These are phyloP conservation scores for Lipophrys pholis DNA, from an alignment of 2,113 vertebrate species.

Conservation along the genomic window DNA sequence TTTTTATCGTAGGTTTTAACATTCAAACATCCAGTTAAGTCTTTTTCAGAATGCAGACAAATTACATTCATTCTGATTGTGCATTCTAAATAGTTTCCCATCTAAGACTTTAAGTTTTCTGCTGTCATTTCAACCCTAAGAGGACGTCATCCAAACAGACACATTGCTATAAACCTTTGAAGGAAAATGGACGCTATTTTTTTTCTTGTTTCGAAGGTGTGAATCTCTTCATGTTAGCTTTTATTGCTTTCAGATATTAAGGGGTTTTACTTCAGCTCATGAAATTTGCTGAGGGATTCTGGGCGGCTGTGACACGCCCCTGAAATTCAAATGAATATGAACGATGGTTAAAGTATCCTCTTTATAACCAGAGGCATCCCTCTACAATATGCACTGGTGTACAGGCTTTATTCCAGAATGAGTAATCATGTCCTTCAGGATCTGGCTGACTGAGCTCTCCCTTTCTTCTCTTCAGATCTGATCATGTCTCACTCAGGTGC, in stretches of 20 bases:
- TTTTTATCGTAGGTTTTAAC: too few species aligned
- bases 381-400: not conserved
- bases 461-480: conserved; percentile 54
- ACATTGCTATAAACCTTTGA: not conserved
- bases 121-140: not conserved
- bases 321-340: not conserved
- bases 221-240: too few species aligned
- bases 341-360: not conserved
- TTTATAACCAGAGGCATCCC: not conserved
- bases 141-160: not conserved
- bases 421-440: too few species aligned
- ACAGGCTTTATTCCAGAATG: too few species aligned
- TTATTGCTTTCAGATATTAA: not conserved
- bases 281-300: not conserved
- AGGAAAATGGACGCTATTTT: too few species aligned
- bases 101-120: not conserved
- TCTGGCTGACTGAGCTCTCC: conserved; percentile 3
- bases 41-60: not conserved
- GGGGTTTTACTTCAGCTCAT: not conserved
- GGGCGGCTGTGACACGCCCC: not conserved
- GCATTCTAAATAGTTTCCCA: not conserved
- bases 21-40: not conserved
- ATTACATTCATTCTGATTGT: not conserved
- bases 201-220: too few species aligned
- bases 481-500: conserved; percentile 87